phyloP scores from a whole-genome alignment of 2,888 invertebrate species.

The Troides oblongomaculatus region DNA sequence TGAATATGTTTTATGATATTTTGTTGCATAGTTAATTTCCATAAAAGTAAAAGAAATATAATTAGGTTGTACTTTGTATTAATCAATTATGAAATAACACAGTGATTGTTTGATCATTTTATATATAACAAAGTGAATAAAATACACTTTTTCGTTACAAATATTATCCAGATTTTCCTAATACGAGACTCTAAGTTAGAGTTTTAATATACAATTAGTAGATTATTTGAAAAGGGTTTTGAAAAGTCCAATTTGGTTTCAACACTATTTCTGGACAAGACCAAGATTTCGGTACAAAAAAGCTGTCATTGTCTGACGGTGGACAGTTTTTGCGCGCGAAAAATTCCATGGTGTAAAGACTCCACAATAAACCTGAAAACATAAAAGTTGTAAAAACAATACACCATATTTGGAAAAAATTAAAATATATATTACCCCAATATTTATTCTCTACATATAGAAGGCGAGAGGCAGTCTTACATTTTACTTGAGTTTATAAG shows the following conservation, averaged over 20 bases:
- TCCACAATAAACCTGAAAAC: slow-evolving; percentile 80
- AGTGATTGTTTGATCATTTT: slow-evolving; percentile 1
- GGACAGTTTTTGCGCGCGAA: slow-evolving; percentile 89
- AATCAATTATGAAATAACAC: background rate
- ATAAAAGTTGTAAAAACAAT: background rate
- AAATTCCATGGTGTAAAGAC: slow-evolving; percentile 92
- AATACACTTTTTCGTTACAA: background rate
- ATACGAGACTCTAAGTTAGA: background rate
- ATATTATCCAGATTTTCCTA: background rate
- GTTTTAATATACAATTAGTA: slow-evolving; percentile 17
- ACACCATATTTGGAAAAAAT: background rate
- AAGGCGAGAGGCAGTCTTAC: too few relatives aligned
- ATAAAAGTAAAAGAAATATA: background rate
- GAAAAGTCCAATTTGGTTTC: slow-evolving; percentile 70
- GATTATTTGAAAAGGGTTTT: slow-evolving; percentile 58
- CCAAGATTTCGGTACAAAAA: slow-evolving; percentile 73
- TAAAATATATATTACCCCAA: background rate
- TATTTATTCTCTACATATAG: too few relatives aligned
- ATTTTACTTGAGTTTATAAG: too few relatives aligned
- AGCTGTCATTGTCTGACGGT: slow-evolving; percentile 64
- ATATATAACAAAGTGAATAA: slow-evolving; percentile 1
- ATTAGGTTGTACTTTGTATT: background rate
- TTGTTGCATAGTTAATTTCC: background rate
- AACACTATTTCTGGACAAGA: slow-evolving; percentile 67
- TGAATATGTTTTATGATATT: too few relatives aligned